Percentiles rank a stretch among this genome's conserved stretches.
phyloP scores from a whole-genome alignment of 2,888 invertebrate species.

The Rhagium mordax region DNA sequence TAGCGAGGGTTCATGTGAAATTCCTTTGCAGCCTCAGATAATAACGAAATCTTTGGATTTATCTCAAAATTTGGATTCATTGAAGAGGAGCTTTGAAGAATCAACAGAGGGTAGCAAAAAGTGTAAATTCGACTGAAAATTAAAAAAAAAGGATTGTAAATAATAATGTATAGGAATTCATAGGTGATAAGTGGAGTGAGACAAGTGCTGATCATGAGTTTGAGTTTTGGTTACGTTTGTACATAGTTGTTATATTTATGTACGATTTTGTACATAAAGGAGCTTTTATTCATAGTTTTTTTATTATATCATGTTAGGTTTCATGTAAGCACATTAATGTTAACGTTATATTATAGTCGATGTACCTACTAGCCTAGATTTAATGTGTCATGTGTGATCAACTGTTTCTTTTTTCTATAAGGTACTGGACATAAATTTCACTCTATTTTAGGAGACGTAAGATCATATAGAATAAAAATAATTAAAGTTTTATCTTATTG shows the following conservation, averaged over 20 bases:
- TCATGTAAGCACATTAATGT: conserved; percentile 52
- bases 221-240: conserved; percentile 57
- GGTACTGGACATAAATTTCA: conserved; percentile 40
- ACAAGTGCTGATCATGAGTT: conserved; percentile 41
- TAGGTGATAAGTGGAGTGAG: conserved; percentile 37
- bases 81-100: conserved; percentile 32
- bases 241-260: conserved; percentile 63
- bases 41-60: conserved; percentile 53
- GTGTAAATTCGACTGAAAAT: conserved; percentile 61
- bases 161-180: conserved; percentile 54
- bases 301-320: conserved; percentile 42
- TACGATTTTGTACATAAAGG: conserved; percentile 64
- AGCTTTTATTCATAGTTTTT: conserved; percentile 58
- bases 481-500: conserved; percentile 49
- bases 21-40: conserved; percentile 67
- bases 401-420: conserved; percentile 38
- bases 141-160: conserved; percentile 53
- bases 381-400: conserved; percentile 61
- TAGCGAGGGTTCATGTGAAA: conserved; percentile 67
- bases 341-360: conserved; percentile 54
- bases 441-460: conserved; percentile 40
- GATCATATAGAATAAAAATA: conserved; percentile 42
- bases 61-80: conserved; percentile 33
- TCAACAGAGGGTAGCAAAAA: conserved; percentile 46
- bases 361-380: conserved; percentile 58